These are phyloP conservation scores for Ameiurus melas DNA, from an alignment of 2,113 vertebrate species.

Conservation along the genomic window DNA sequence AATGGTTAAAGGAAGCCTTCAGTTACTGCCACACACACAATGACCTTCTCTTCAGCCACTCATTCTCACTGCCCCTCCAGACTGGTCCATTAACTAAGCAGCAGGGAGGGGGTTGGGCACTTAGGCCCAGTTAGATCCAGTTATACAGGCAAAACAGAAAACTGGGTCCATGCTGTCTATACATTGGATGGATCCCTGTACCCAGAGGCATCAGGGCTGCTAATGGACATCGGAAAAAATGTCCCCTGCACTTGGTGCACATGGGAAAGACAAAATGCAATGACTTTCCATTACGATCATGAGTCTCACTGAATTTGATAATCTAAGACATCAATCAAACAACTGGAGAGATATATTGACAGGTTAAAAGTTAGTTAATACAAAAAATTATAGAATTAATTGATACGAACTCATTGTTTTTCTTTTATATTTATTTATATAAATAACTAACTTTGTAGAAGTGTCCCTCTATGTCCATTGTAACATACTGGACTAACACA, in stretches of 20 bases:
- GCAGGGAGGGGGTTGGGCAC: slow-evolving; percentile 55
- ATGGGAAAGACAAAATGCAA: slow-evolving; percentile 31
- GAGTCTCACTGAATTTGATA: neutral
- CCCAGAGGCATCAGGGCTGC: slow-evolving; percentile 19
- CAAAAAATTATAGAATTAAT: neutral
- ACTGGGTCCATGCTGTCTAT: slow-evolving; percentile 45
- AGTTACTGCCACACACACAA: slow-evolving; percentile 20
- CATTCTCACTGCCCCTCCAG: slow-evolving; percentile 38
- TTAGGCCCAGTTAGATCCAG: slow-evolving; percentile 61
- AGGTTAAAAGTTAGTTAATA: neutral
- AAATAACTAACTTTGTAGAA: neutral
- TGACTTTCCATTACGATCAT: neutral
- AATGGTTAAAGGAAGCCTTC: neutral
- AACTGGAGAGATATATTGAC: neutral
- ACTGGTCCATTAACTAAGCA: slow-evolving; percentile 59
- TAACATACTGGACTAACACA: neutral
- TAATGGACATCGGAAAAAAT: slow-evolving; percentile 21
- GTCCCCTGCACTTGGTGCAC: neutral
- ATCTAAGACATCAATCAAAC: neutral
- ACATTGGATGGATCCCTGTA: neutral
- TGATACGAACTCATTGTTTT: neutral
- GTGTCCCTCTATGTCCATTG: neutral
- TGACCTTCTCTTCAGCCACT: slow-evolving; percentile 60
- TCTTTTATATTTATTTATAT: neutral
- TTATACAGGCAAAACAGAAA: slow-evolving; percentile 48